Evolutionary conservation across 2,113 vertebrate species (phyloP).

Genomic region (Channa argus): DNA sequence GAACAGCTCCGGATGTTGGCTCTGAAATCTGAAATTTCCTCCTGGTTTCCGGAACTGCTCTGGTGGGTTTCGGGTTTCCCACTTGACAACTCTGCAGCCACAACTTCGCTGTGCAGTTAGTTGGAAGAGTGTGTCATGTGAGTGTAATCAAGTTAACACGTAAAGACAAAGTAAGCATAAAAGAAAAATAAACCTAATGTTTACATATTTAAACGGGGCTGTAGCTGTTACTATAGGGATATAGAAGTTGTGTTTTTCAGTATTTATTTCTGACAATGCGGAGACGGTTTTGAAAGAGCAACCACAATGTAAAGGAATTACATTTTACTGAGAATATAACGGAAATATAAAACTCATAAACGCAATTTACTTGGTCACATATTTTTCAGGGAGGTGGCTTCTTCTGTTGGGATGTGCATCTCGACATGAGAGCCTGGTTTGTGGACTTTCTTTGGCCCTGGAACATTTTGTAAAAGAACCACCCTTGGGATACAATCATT

Average conservation of each 20-base stretch:
- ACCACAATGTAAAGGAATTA: too few species aligned
- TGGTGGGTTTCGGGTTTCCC: constrained; percentile 28
- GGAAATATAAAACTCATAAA: too few species aligned
- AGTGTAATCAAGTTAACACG: neutral
- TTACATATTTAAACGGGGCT: neutral
- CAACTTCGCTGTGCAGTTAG: neutral
- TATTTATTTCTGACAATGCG: neutral
- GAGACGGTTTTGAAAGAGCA: neutral
- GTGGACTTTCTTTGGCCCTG: constrained; percentile 18
- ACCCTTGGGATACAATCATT: constrained; percentile 32
- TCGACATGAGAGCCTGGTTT: constrained; percentile 23
- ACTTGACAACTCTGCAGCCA: neutral
- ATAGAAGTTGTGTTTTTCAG: too few species aligned
- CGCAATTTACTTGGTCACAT: neutral
- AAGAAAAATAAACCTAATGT: neutral
- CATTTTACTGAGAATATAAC: too few species aligned
- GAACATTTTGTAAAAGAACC: constrained; percentile 32
- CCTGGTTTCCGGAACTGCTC: constrained; percentile 27
- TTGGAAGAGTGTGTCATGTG: neutral
- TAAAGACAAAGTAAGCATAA: neutral
- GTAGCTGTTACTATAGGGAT: too few species aligned
- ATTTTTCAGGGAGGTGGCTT: neutral
- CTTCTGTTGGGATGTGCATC: neutral
- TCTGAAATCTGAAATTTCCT: constrained; percentile 45
- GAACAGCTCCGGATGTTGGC: constrained; percentile 45